A percentile compares a stretch with the other conserved stretches of the same genome.
phyloP scores from a whole-genome alignment of 2,113 vertebrate genomes.

The Hypomesus transpacificus region DNA sequence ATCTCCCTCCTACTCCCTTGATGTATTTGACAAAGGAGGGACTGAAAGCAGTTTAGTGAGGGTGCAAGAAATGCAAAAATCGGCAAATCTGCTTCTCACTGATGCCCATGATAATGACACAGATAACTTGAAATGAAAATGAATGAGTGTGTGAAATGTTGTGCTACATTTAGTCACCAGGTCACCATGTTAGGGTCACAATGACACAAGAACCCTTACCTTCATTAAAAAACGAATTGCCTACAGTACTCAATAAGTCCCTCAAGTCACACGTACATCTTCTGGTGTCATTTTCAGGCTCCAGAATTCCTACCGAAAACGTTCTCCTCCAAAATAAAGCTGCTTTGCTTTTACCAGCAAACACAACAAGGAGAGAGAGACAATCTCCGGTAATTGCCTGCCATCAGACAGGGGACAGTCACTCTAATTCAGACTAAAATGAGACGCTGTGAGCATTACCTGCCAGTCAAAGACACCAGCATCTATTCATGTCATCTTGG shows the following conservation, averaged over 20 bases:
- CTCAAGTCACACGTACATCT: no score
- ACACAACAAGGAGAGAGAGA: constrained; percentile 49
- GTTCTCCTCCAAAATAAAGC: not conserved
- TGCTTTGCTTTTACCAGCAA: constrained; percentile 1
- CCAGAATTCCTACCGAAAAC: constrained; percentile 44
- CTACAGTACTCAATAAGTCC: no score
- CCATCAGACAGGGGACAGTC: constrained; percentile 45
- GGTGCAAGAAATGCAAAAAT: no score
- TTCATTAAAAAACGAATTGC: no score
- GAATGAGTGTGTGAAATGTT: no score
- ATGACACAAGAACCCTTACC: no score
- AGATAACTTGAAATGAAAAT: no score
- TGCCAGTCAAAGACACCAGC: constrained; percentile 53
- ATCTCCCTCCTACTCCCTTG: constrained; percentile 1
- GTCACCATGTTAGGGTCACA: no score
- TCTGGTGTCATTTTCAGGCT: constrained; percentile 21
- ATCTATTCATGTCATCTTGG: constrained; percentile 42
- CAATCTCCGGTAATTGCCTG: constrained; percentile 57
- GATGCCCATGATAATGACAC: no score
- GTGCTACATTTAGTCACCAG: no score
- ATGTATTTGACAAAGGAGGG: constrained; percentile 8
- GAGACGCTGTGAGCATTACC: constrained; percentile 29
- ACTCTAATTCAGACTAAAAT: constrained; percentile 35
- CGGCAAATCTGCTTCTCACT: no score
- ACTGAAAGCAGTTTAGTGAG: not conserved